These are phyloP conservation scores for Marmota flaviventris DNA, from an alignment of 2,113 vertebrate genomes.

Conservation along the genomic window DNA sequence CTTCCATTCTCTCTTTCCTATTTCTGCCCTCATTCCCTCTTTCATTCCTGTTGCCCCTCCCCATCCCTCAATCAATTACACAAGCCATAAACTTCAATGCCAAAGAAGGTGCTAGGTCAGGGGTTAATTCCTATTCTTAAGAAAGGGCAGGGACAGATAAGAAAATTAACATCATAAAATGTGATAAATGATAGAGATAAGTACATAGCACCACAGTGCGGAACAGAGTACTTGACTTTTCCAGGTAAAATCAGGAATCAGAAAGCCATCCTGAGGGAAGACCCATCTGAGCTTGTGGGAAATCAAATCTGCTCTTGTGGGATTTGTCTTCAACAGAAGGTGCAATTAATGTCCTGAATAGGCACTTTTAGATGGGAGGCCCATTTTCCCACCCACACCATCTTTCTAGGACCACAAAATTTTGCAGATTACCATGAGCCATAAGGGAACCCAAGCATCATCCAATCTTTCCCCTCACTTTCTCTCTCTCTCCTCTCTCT, in stretches of 20 bases:
- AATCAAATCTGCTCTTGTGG: neutral
- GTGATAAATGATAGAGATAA: too few relatives aligned
- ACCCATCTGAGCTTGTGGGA: neutral
- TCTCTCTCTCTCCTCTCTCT: neutral
- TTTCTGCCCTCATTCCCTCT: neutral
- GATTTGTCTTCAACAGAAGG: neutral
- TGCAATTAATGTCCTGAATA: neutral
- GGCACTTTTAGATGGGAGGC: neutral
- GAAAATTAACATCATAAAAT: neutral
- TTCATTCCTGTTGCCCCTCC: neutral
- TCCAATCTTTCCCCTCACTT: rapidly evolving
- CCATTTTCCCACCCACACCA: neutral
- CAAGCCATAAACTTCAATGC: neutral
- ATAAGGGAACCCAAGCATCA: neutral
- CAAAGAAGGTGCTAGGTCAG: neutral
- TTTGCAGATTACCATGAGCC: neutral
- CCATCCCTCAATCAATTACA: too few relatives aligned
- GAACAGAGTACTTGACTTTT: neutral
- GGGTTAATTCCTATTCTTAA: neutral
- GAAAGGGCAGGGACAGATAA: neutral
- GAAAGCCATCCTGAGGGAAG: neutral
- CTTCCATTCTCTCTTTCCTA: neutral
- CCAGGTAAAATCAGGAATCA: too few relatives aligned
- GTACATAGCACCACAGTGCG: rapidly evolving
- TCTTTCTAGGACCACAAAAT: neutral